phyloP scores from a whole-genome alignment of 2,888 invertebrate genomes.

The Alcis repandata region DNA sequence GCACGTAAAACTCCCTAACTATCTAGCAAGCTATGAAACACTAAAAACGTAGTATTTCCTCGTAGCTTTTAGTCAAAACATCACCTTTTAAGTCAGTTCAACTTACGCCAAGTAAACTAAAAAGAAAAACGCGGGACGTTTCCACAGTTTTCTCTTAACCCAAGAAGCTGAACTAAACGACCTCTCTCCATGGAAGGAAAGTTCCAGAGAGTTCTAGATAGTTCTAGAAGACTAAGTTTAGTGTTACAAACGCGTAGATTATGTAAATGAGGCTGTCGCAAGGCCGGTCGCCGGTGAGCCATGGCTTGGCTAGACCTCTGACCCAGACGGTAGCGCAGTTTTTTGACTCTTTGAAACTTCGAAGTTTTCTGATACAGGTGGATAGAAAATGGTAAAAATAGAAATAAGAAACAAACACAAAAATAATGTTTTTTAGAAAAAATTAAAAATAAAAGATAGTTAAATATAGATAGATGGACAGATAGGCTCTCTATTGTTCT shows the following conservation, averaged over 20 bases:
- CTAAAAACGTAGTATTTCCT: too few relatives aligned
- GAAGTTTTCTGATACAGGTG: too few relatives aligned
- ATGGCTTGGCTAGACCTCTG: constrained; percentile 8
- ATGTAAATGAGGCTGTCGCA: constrained; percentile 17
- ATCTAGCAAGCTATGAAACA: too few relatives aligned
- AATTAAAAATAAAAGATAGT: too few relatives aligned
- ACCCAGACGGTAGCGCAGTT: constrained; percentile 7
- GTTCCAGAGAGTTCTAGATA: constrained; percentile 15
- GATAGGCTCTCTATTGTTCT: too few relatives aligned
- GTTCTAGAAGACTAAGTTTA: constrained; percentile 22
- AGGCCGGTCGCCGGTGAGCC: constrained; percentile 6
- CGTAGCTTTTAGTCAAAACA: too few relatives aligned
- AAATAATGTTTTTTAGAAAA: too few relatives aligned
- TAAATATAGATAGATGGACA: too few relatives aligned
- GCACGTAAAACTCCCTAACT: too few relatives aligned
- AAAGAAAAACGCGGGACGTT: background rate
- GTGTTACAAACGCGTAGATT: constrained; percentile 25
- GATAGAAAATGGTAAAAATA: too few relatives aligned
- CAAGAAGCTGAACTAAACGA: constrained; percentile 13
- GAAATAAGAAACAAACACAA: too few relatives aligned
- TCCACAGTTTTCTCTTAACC: background rate
- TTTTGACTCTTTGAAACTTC: too few relatives aligned
- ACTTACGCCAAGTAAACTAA: background rate
- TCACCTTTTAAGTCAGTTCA: background rate
- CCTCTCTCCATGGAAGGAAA: constrained; percentile 8